These are phyloP conservation scores for Planiliza haematocheilus DNA, from an alignment of 2,113 vertebrate genomes.

Conservation along the genomic window DNA sequence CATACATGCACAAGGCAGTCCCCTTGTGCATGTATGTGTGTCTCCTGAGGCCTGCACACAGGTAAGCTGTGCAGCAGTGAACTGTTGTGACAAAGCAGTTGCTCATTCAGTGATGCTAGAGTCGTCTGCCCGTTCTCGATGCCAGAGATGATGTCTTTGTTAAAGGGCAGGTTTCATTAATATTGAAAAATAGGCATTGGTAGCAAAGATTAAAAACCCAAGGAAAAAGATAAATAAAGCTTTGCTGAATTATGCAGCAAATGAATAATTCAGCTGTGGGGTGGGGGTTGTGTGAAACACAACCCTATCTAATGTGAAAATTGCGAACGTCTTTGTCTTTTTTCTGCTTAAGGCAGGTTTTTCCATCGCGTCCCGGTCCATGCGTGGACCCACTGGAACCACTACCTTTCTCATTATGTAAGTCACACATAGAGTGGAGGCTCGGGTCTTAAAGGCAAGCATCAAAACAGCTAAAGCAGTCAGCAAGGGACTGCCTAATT, in stretches of 20 bases:
- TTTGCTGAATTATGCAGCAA: conserved; percentile 73
- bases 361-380: neutral
- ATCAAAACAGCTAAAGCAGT: conserved; percentile 12
- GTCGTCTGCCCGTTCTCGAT: conserved; percentile 3
- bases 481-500: conserved; percentile 11
- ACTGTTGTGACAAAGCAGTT: conserved; percentile 34
- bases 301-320: conserved; percentile 48
- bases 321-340: conserved; percentile 31
- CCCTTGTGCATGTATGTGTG: conserved; percentile 4
- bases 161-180: conserved; percentile 72
- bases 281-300: conserved; percentile 12
- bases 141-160: conserved; percentile 53
- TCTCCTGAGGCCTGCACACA: conserved; percentile 7
- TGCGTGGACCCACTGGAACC: conserved; percentile 20
- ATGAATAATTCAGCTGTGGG: conserved; percentile 65
- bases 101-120: conserved; percentile 29
- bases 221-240: conserved; percentile 67
- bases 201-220: conserved; percentile 72
- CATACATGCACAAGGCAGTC: too few species aligned
- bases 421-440: neutral
- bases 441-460: conserved; percentile 14
- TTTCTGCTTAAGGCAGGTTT: conserved; percentile 25
- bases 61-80: conserved; percentile 23
- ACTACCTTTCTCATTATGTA: neutral
- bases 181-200: conserved; percentile 71